A percentile compares a stretch with the other conserved stretches of the same genome.
These are phyloP conservation scores for Amphipyra berbera DNA, from an alignment of 2,888 invertebrate species.

Conservation along the genomic window DNA sequence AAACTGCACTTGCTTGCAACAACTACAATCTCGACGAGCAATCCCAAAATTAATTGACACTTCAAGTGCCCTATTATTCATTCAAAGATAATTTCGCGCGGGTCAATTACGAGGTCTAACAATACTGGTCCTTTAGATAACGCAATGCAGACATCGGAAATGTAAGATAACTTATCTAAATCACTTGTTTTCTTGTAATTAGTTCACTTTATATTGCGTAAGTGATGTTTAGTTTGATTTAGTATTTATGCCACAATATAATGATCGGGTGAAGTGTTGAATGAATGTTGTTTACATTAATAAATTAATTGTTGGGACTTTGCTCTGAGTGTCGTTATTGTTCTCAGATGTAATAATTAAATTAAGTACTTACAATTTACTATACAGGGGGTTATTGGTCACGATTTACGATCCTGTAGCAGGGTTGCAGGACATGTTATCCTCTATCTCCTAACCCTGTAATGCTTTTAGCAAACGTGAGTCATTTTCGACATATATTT, in stretches of 20 bases:
- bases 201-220: conserved; percentile 62
- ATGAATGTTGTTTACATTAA: conserved; percentile 33
- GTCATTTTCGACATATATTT: too few species aligned
- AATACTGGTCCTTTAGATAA: conserved; percentile 58
- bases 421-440: too few species aligned
- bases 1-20: conserved; percentile 22
- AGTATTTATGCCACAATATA: conserved; percentile 46
- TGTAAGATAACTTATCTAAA: conserved; percentile 76
- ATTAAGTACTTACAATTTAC: too few species aligned
- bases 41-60: conserved; percentile 36
- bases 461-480: too few species aligned
- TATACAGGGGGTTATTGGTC: too few species aligned
- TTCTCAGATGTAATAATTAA: not conserved
- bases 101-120: conserved; percentile 49
- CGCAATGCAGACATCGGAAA: conserved; percentile 65
- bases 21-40: conserved; percentile 19
- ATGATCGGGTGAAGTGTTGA: conserved; percentile 40
- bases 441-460: too few species aligned
- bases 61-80: conserved; percentile 40
- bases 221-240: conserved; percentile 54
- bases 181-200: conserved; percentile 78
- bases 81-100: conserved; percentile 43
- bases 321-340: conserved; percentile 17
- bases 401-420: too few species aligned
- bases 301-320: conserved; percentile 43